Evolutionary conservation across 2,113 vertebrate species (phyloP).

Genomic region (Etheostoma spectabile): DNA sequence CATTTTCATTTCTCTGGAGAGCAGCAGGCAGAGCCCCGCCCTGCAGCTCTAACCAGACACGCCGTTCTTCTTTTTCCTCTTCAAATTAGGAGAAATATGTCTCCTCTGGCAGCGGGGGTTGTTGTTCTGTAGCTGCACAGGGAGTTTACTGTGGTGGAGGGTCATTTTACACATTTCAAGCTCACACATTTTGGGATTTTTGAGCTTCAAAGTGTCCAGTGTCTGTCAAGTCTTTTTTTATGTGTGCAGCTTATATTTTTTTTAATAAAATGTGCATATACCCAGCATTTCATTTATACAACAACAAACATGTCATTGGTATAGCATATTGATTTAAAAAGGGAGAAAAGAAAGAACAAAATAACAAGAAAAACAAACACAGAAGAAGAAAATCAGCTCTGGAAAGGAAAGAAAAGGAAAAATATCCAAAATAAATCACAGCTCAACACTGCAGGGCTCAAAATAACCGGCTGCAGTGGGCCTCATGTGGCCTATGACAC

Average conservation of each 20-base stretch:
- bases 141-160: not conserved
- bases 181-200: not conserved
- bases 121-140: not conserved
- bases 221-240: not conserved
- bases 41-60: conserved; percentile 4
- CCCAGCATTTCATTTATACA: not conserved
- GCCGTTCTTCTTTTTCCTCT: not conserved
- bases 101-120: not conserved
- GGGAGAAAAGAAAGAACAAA: not conserved
- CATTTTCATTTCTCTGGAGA: conserved; percentile 28
- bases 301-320: not conserved
- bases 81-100: not conserved
- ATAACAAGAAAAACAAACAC: not conserved
- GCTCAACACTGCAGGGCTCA: no score
- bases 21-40: conserved; percentile 26
- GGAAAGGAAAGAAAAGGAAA: not conserved
- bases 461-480: no score
- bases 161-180: not conserved
- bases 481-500: no score
- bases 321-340: not conserved
- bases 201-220: not conserved
- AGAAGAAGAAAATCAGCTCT: not conserved
- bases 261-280: not conserved
- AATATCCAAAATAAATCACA: not conserved
- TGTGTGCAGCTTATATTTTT: not conserved